A percentile compares a stretch with the other conserved stretches of the same genome.
Conservation (phyloP, 2,888 invertebrate species). For the Pyralis farinalis region DNA sequence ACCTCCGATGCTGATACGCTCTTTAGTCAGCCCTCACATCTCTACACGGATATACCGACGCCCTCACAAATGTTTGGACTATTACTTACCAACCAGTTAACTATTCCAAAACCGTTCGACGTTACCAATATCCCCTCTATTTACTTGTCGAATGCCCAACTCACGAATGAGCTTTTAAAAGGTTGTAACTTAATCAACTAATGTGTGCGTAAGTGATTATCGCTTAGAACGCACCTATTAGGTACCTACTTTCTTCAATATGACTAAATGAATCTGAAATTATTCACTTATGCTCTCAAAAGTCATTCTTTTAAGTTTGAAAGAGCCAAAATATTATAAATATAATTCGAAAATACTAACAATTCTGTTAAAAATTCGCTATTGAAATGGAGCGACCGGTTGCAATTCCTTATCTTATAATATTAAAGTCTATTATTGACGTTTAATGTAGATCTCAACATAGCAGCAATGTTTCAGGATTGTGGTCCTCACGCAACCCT, state of each 20-base stretch:
- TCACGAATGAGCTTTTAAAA: slow-evolving; percentile 54
- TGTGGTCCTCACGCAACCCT: slow-evolving; percentile 43
- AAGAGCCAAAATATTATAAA: no score
- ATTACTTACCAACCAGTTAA: slow-evolving; percentile 63
- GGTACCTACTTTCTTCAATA: slow-evolving; percentile 27
- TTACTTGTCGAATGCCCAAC: slow-evolving; percentile 49
- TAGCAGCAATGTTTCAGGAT: slow-evolving; percentile 35
- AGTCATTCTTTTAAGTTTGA: no score
- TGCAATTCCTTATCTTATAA: not conserved
- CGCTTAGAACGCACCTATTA: slow-evolving; percentile 39
- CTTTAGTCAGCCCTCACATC: slow-evolving; percentile 41
- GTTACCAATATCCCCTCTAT: slow-evolving; percentile 48
- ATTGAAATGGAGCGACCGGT: not conserved
- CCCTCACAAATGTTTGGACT: slow-evolving; percentile 59
- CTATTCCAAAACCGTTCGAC: slow-evolving; percentile 37
- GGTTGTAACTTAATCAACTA: slow-evolving; percentile 56
- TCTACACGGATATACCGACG: slow-evolving; percentile 33
- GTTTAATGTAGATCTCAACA: slow-evolving; percentile 18
- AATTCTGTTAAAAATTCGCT: not conserved
- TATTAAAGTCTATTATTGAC: not conserved
- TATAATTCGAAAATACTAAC: no score
- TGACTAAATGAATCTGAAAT: slow-evolving; percentile 20
- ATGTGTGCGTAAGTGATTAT: slow-evolving; percentile 52
- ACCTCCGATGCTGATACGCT: slow-evolving; percentile 53
- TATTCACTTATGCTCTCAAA: no score